These are phyloP conservation scores for Cerceris rybyensis DNA, from an alignment of 2,888 invertebrate species.

Conservation along the genomic window DNA sequence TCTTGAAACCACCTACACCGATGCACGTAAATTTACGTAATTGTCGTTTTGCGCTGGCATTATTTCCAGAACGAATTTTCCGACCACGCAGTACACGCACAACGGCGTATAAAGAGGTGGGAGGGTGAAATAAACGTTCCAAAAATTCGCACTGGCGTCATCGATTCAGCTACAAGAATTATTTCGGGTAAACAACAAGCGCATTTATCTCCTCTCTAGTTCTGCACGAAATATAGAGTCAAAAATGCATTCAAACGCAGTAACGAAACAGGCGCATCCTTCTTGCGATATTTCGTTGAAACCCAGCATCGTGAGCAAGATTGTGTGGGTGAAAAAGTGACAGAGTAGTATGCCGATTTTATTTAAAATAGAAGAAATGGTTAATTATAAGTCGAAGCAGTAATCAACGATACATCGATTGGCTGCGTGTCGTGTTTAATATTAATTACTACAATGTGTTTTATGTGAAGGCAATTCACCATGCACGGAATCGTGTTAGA, in stretches of 20 bases:
- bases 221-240: background rate
- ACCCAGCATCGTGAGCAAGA: background rate
- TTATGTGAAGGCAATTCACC: conserved; percentile 14
- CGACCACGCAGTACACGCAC: too few relatives aligned
- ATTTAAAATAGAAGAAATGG: conserved; percentile 41
- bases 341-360: conserved; percentile 27
- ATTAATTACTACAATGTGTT: conserved; percentile 50
- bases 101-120: too few relatives aligned
- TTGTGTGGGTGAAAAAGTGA: conserved; percentile 13
- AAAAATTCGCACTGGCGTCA: background rate
- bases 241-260: background rate
- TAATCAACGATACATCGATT: conserved; percentile 43
- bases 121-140: background rate
- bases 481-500: conserved; percentile 40
- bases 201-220: background rate
- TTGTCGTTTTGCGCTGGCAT: background rate
- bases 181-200: background rate
- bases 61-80: background rate
- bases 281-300: background rate
- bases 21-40: too few relatives aligned
- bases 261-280: background rate
- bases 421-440: conserved; percentile 46
- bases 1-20: too few relatives aligned
- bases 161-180: background rate
- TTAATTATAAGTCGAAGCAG: conserved; percentile 47